These are phyloP conservation scores for Anableps anableps DNA, from an alignment of 2,797 vertebrate species.

Conservation along the genomic window DNA sequence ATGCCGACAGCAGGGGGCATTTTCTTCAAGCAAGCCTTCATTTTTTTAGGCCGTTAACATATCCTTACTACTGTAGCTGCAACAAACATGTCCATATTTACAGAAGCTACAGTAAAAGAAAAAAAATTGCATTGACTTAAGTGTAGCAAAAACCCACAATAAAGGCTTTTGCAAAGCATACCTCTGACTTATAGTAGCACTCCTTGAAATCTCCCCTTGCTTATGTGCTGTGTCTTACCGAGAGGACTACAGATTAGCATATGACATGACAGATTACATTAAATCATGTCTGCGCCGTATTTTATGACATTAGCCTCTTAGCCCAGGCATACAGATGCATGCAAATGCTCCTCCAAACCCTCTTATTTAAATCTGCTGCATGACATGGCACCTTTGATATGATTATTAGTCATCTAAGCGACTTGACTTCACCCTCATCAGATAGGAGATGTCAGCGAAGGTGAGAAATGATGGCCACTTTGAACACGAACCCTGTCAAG, in stretches of 20 bases:
- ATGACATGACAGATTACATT: slow-evolving; percentile 99
- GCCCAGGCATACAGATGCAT: slow-evolving; percentile 92
- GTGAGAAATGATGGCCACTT: slow-evolving; percentile 91
- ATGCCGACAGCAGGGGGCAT: slow-evolving; percentile 42
- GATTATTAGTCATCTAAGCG: slow-evolving; percentile 98
- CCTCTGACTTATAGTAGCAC: slow-evolving; percentile 45
- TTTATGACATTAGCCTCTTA: slow-evolving; percentile 99
- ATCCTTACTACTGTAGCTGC: no score
- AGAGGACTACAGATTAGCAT: slow-evolving; percentile 99
- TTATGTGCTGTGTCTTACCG: slow-evolving; percentile 89
- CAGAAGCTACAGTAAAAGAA: neutral
- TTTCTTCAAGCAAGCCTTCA: slow-evolving; percentile 31
- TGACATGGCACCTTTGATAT: slow-evolving; percentile 99
- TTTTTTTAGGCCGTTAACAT: neutral
- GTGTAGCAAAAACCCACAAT: slow-evolving; percentile 7
- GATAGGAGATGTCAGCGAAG: slow-evolving; percentile 90
- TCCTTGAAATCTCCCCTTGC: slow-evolving; percentile 61
- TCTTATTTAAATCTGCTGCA: slow-evolving; percentile 99
- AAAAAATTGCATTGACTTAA: slow-evolving; percentile 74
- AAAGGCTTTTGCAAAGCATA: slow-evolving; percentile 78
- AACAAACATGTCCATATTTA: no score
- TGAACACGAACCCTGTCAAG: slow-evolving; percentile 83
- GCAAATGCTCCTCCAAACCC: slow-evolving; percentile 95
- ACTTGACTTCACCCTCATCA: slow-evolving; percentile 94
- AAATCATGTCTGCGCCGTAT: slow-evolving; percentile 93